A percentile compares a stretch with the other conserved stretches of the same genome.
These are phyloP conservation scores for Epinotia nisella DNA, from an alignment of 2,888 invertebrate species.

Conservation along the genomic window DNA sequence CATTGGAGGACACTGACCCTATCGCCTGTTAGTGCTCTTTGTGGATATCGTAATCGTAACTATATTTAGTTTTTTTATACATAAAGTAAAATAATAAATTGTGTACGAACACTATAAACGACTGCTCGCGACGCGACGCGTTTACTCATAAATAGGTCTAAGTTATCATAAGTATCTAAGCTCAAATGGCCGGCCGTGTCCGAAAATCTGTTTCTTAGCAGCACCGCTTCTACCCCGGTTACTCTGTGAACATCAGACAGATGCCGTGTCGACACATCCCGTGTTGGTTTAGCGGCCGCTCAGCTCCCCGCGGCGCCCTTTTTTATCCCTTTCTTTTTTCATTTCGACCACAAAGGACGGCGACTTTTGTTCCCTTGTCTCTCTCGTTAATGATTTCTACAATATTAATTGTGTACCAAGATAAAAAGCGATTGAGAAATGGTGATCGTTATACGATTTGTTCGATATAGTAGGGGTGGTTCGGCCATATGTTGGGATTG, in stretches of 20 bases:
- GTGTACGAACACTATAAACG: no score
- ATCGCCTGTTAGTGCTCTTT: no score
- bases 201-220: not conserved
- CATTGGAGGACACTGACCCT: no score
- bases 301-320: constrained; percentile 55
- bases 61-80: no score
- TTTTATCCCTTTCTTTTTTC: constrained; percentile 60
- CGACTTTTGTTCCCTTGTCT: constrained; percentile 83
- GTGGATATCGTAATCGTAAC: no score
- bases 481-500: constrained; percentile 55
- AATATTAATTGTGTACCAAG: constrained; percentile 79
- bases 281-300: constrained; percentile 75
- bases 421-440: constrained; percentile 81
- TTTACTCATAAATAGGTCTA: no score
- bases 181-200: not conserved
- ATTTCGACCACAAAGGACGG: constrained; percentile 78
- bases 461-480: constrained; percentile 56
- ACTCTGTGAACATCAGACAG: constrained; percentile 55
- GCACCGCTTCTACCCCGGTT: constrained; percentile 4
- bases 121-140: no score
- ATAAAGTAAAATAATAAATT: no score
- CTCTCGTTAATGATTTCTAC: constrained; percentile 83
- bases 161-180: no score
- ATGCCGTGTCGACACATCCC: constrained; percentile 72
- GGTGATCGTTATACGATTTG: constrained; percentile 68